phyloP scores from a whole-genome alignment of 2,797 vertebrate genomes.

The Toxotes lorentzi region DNA sequence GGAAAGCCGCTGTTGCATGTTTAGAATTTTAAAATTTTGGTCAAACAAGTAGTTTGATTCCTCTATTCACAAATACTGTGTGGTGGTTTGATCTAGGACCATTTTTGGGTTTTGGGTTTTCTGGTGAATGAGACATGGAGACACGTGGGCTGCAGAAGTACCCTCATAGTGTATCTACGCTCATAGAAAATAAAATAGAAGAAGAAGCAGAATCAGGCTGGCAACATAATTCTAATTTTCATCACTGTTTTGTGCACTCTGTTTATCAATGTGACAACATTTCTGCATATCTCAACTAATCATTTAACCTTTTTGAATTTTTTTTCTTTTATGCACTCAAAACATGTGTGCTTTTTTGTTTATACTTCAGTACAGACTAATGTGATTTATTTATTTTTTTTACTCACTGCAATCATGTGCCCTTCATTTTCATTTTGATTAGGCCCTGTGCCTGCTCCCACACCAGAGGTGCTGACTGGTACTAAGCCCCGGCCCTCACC shows the following conservation, averaged over 20 bases:
- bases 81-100: neutral
- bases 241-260: neutral
- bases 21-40: neutral
- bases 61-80: neutral
- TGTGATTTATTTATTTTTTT: neutral
- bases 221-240: neutral
- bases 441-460: conserved; percentile 55
- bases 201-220: neutral
- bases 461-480: conserved; percentile 60
- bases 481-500: conserved; percentile 76
- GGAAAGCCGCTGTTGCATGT: neutral
- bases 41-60: neutral
- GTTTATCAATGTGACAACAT: neutral
- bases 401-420: neutral
- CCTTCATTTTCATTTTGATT: conserved; percentile 19
- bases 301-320: neutral
- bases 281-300: neutral
- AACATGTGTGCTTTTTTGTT: neutral
- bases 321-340: neutral
- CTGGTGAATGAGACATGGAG: neutral
- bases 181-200: neutral
- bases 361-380: neutral
- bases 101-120: neutral
- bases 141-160: neutral
- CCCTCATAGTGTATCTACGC: neutral